Percentiles rank a stretch among this genome's conserved stretches.
These are phyloP conservation scores for Trinectes maculatus DNA, from an alignment of 2,113 vertebrate genomes.

Conservation along the genomic window DNA sequence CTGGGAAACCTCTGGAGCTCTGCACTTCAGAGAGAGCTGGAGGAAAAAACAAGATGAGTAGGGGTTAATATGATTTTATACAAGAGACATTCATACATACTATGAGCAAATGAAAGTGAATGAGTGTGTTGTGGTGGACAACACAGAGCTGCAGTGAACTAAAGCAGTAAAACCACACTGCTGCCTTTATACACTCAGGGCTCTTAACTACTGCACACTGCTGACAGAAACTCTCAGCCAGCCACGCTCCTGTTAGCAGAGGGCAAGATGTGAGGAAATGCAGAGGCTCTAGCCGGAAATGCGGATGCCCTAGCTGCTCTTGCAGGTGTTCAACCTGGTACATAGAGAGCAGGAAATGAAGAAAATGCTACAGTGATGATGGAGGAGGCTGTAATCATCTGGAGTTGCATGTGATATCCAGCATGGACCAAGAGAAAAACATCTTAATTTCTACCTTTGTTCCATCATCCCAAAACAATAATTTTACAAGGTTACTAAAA, in stretches of 20 bases:
- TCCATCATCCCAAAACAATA: background rate
- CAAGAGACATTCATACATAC: background rate
- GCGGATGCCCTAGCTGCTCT: background rate
- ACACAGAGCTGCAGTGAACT: constrained; percentile 19
- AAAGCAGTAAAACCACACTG: constrained; percentile 6
- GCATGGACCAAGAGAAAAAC: background rate
- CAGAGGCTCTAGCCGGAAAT: constrained; percentile 10
- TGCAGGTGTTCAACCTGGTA: constrained; percentile 8
- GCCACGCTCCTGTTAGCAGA: constrained; percentile 37
- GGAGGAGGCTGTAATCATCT: background rate
- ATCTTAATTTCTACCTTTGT: background rate
- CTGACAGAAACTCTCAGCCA: constrained; percentile 49
- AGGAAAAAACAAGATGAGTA: constrained; percentile 28
- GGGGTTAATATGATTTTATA: background rate
- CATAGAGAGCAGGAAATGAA: constrained; percentile 3
- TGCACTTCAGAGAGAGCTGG: constrained; percentile 94
- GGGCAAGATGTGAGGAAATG: constrained; percentile 49
- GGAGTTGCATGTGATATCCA: background rate
- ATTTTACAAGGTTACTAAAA: background rate
- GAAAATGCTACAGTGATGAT: background rate
- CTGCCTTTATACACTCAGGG: constrained; percentile 24
- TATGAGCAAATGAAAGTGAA: constrained; percentile 10
- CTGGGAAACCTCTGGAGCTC: constrained; percentile 92
- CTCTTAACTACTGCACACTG: constrained; percentile 62
- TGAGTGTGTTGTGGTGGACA: constrained; percentile 2